A percentile compares a stretch with the other conserved stretches of the same genome.
Evolutionary conservation across 2,797 vertebrate genomes (phyloP).

Genomic region (Stomatorhinus walkeri): DNA sequence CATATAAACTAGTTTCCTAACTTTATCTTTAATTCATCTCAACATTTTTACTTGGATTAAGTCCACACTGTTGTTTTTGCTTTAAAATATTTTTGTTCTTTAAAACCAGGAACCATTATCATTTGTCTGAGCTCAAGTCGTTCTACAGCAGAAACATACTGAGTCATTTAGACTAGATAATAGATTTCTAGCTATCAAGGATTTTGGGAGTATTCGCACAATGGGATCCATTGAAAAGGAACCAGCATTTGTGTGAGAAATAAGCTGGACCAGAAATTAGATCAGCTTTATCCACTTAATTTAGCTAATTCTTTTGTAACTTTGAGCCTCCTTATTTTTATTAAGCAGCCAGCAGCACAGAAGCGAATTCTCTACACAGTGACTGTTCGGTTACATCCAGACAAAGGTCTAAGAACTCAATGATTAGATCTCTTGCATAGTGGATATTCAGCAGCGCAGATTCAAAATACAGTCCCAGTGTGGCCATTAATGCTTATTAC

Average conservation of each 20-base stretch:
- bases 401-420: background rate
- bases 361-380: background rate
- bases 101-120: background rate
- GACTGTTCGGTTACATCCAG: background rate
- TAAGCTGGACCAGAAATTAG: background rate
- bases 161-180: conserved; percentile 2
- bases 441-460: background rate
- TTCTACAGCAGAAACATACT: background rate
- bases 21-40: background rate
- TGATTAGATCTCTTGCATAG: background rate
- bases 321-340: background rate
- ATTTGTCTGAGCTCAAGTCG: background rate
- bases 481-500: background rate
- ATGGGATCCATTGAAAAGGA: background rate
- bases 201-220: background rate
- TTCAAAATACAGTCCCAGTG: background rate
- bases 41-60: background rate
- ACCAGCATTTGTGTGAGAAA: background rate
- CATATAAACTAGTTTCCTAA: background rate
- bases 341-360: background rate
- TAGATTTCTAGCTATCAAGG: conserved; percentile 10
- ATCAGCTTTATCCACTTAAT: conserved; percentile 8
- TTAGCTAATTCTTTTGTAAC: background rate
- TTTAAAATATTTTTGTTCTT: background rate
- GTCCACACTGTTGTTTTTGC: background rate